Conservation (phyloP, 2,888 invertebrate genomes). For the Imbricaverruca yamaguchii region DNA sequence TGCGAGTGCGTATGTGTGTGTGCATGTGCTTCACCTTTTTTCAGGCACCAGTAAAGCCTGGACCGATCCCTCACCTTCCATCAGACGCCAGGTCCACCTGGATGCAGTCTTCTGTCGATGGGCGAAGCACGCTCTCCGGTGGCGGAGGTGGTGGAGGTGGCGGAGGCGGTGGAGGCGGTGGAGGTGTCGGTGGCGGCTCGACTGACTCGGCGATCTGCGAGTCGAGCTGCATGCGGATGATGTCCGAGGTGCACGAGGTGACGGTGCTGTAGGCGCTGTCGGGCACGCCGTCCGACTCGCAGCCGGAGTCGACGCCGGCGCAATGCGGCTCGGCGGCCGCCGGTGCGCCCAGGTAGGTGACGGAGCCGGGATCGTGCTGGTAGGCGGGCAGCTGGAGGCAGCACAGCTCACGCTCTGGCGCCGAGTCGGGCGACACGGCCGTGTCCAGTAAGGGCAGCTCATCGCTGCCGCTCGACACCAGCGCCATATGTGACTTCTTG, state of each 20-base stretch:
- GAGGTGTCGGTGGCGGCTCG: neutral
- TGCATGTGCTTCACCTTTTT: too few species aligned
- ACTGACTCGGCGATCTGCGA: neutral
- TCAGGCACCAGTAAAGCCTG: too few species aligned
- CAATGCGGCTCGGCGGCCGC: too few species aligned
- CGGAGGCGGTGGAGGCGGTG: neutral
- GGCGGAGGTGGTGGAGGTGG: neutral
- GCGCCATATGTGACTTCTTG: neutral
- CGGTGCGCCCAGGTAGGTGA: too few species aligned
- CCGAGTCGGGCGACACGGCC: neutral
- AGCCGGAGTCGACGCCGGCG: constrained; percentile 14
- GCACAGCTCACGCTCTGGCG: neutral
- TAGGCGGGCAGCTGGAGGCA: neutral
- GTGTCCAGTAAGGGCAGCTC: neutral
- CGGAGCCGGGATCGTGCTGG: too few species aligned
- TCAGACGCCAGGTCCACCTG: neutral
- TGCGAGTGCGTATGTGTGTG: too few species aligned
- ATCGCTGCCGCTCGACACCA: neutral
- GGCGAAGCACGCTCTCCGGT: neutral
- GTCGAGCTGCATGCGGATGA: constrained; percentile 10
- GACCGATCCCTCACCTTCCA: neutral
- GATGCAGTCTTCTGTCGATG: neutral
- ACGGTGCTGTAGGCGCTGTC: constrained; percentile 22
- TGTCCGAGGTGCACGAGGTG: constrained; percentile 16
- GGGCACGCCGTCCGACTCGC: constrained; percentile 14